Evolutionary conservation across 2,888 invertebrate genomes (phyloP), one percentile per base, ranked within the genome.

Genomic region (Lapara coniferarum): DNA sequence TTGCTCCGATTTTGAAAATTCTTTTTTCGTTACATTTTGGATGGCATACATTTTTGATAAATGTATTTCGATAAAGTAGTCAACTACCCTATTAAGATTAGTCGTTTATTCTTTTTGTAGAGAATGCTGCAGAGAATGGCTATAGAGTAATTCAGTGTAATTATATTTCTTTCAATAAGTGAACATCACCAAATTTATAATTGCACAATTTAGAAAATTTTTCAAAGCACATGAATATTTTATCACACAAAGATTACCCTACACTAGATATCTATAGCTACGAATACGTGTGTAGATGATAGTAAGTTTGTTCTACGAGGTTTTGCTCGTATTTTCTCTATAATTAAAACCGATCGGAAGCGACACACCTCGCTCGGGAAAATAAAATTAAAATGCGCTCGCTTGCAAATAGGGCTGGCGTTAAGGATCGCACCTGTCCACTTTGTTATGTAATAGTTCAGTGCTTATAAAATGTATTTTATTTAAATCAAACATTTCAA

Each of bases 321-420:
- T 66, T 67, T 67, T 55, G 69, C 73, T 72, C 74, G 75, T 78
- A 78, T 83, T 80, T 80, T 78, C 73, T 69, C 74, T 71, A 72
- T 88, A 89, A 89, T 89, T 86, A 86, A 85, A 84, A 75, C 77
- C 78, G 78, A 79, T 82, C 77, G 78, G 77, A 77, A 77, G 73
- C 75, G 77, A 72, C 74, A 75, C 75, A 75, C 76, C 75, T 79
- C 73, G 78, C 71, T 73, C 70, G 77, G 81, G 83, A 75, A 85
- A 89, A 89, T 88, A 82, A 81, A 87, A 89, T 90, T 90, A 90
- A 89, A 89, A 89, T 81, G 84, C 82, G 82, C 80, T 80, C 68
- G 53, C 56, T 66, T 56, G 53, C 63, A 57, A 69, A 53, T 63
- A 59, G 44, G 63, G 53, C 44, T 69, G 63, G 53, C 68, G 46